Evolutionary conservation across 1,140 invertebrate species (phyloP).

Genomic region (Diabrotica virgifera): DNA sequence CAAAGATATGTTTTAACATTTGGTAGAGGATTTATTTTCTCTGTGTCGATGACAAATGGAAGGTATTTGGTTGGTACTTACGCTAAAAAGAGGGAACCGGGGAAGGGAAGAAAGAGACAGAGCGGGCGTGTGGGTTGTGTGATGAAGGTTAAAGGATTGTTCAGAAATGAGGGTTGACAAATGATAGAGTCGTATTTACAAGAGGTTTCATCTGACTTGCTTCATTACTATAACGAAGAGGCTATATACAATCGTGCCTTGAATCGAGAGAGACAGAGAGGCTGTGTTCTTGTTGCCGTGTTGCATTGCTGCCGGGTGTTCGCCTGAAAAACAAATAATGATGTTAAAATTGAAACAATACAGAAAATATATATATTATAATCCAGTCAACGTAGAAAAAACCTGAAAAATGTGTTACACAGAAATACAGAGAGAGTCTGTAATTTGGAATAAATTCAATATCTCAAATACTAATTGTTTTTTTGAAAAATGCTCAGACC

Average conservation of each 20-base stretch:
- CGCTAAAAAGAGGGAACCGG: background rate
- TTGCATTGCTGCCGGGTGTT: constrained; percentile 83
- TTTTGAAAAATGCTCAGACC: no score
- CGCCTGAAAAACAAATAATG: constrained; percentile 57
- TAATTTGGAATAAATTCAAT: no score
- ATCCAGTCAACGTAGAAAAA: no score
- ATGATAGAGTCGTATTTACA: constrained; percentile 25
- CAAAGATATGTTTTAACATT: constrained; percentile 28
- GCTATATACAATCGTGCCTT: constrained; percentile 46
- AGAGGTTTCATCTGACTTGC: constrained; percentile 47
- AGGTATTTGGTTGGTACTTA: constrained; percentile 1
- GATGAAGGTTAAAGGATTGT: constrained; percentile 6
- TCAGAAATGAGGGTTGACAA: background rate
- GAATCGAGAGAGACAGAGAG: constrained; percentile 41
- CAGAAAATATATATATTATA: no score
- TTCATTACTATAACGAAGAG: constrained; percentile 46
- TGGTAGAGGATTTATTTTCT: background rate
- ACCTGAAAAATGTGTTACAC: no score
- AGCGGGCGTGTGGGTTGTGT: background rate
- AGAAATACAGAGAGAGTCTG: no score
- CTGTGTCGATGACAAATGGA: background rate
- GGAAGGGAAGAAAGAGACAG: no score
- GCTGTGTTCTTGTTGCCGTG: constrained; percentile 58
- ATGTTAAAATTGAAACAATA: constrained; percentile 4
- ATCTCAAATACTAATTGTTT: no score